Evolutionary conservation across 2,113 vertebrate genomes (phyloP), one percentile per base, ranked within the genome.

Genomic region (Struthidea cinerea): DNA sequence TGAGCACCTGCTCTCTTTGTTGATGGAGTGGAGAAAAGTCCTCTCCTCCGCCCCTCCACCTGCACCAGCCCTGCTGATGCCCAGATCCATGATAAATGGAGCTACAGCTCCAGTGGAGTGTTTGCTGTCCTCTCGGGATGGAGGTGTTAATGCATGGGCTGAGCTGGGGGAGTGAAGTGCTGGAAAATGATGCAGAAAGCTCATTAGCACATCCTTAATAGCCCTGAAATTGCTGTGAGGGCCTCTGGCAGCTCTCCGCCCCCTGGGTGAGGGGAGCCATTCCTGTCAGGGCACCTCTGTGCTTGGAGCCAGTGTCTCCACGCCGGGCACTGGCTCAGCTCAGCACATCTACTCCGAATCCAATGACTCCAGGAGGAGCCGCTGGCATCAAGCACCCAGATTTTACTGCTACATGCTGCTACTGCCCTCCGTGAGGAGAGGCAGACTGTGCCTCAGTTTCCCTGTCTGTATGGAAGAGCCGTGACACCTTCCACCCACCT

Each of bases 131-230:
- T 92, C 76, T 63, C n/a, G 53, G 77, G 44, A 85, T 11, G 33
- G 60, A 77, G 35, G 35, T 12, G 37, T n/a, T 87, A 73, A 82
- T 15, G 64, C 47, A 27, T 0, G 44, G 60, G 68, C 50, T 59
- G 90, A 56, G 53, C 70, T 6, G 37, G 55, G 27, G 14, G 35
- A 70, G 35, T 0, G 14, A 50, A 85, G 35, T 3, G 60, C 73
- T 91, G 89, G 87, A 50, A 94, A 95, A 78, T 16, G 52, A 84
- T 32, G 60, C 70, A 32, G 3, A 75, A 71, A 14, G n/a, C 39
- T 96, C 93, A 84, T 94, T 79, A 96, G 73, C 77, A 27, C 94
- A 41, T 60, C 78, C 52, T 52, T 91, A 94, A 96, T 44, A 71
- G 44, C 56, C 74, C 69, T 68, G 89, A 44, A 64, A 84, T 30